Base-by-base conservation (phyloP, 1,140 invertebrate species). In the Hyles euphorbiae region DNA sequence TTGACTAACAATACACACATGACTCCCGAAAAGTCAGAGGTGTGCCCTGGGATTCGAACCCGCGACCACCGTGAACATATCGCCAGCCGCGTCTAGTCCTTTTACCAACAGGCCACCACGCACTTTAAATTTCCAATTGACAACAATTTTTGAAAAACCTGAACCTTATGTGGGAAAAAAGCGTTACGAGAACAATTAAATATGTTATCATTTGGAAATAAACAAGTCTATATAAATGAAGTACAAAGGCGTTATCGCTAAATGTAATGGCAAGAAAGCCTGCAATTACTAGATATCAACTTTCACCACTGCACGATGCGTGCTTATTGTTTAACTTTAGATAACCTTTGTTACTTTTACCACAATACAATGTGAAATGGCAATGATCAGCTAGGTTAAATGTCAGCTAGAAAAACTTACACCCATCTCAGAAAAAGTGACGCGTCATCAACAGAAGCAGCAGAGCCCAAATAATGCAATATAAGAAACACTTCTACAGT, bases 351-450 rank as follows among this genome's bases (percentile, higher is more conserved):
- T 56, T 33, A n/a, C 32, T 47, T 56, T 56, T 58, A 58, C 60
- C n/a, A 57, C 58, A 65, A 60, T 54, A 65, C 51, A 67, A 68
- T 65, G 76, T 65, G 61, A 74, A 66, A 67, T 73, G 68, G 65
- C 58, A 48, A 64, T 77, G 76, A 81, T 82, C 64, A 81, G 77
- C 68, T 84, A 63, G 83, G 82, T 83, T 81, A 82, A 82, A 82
- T 86, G 83, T 87, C 86, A 87, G 78, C 83, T 86, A 80, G 76
- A 74, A 61, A 72, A 52, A 77, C 11, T 34, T 48, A 53, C 56
- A 71, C 34, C 40, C 55, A 60, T 49, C 22, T 12, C n/a, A 48
- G 43, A 59, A 65, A 56, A 56, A 67, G 60, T 72, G 72, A 73
- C 68, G 73, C n/a, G 56, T 60, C 61, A 78, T 88, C 81, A 85